These are phyloP conservation scores for Melitaea cinxia DNA, from an alignment of 1,140 invertebrate species.

Conservation along the genomic window DNA sequence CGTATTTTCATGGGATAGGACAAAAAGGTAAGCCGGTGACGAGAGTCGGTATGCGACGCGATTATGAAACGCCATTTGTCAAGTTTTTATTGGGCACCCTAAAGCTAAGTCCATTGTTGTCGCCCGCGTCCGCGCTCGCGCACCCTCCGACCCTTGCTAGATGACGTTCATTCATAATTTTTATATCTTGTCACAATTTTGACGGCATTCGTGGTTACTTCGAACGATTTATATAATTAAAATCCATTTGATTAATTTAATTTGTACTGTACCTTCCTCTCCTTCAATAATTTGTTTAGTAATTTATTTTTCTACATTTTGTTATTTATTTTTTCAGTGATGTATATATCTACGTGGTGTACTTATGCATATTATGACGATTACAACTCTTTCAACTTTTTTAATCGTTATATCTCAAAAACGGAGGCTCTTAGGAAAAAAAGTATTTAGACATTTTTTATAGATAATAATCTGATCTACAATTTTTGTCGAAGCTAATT, in stretches of 20 bases:
- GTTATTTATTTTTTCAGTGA: too few relatives aligned
- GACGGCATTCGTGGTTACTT: background rate
- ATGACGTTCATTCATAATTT: conserved; percentile 76
- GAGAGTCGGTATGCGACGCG: conserved; percentile 70
- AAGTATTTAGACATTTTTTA: too few relatives aligned
- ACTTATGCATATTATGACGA: too few relatives aligned
- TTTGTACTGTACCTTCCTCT: too few relatives aligned
- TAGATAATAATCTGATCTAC: too few relatives aligned
- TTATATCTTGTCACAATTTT: conserved; percentile 40
- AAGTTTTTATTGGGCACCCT: conserved; percentile 79
- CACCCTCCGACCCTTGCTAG: conserved; percentile 58
- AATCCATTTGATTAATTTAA: conserved; percentile 42
- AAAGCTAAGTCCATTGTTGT: conserved; percentile 66
- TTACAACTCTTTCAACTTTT: too few relatives aligned
- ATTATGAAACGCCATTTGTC: conserved; percentile 80
- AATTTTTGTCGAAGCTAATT: too few relatives aligned
- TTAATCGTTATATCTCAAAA: too few relatives aligned
- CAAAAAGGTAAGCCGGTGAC: conserved; percentile 48
- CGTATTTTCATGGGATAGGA: conserved; percentile 37
- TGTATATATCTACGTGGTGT: too few relatives aligned
- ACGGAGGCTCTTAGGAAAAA: too few relatives aligned
- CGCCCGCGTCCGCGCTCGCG: conserved; percentile 38
- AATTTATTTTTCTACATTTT: too few relatives aligned
- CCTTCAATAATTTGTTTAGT: too few relatives aligned
- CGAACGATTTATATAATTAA: conserved; percentile 60